phyloP scores from a whole-genome alignment of 2,888 invertebrate species.

The Cephus runcator region DNA sequence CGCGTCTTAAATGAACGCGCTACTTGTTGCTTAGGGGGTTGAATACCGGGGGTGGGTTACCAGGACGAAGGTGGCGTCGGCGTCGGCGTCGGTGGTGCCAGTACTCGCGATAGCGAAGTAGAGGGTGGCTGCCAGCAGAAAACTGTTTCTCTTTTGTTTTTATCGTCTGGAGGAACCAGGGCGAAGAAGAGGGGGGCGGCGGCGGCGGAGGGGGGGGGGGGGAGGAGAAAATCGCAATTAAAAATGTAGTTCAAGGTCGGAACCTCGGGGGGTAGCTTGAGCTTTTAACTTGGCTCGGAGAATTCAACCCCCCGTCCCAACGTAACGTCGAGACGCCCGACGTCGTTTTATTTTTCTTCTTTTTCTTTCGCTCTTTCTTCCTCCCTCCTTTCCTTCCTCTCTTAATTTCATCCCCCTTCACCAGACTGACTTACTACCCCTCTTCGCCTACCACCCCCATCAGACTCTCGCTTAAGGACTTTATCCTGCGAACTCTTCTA shows the following conservation, averaged over 20 bases:
- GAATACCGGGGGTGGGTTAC: slow-evolving; percentile 33
- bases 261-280: slow-evolving; percentile 16
- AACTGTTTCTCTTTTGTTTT: slow-evolving; percentile 64
- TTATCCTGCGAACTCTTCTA: neutral
- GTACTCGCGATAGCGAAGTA: neutral
- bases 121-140: slow-evolving; percentile 43
- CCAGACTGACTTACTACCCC: slow-evolving; percentile 28
- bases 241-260: slow-evolving; percentile 65
- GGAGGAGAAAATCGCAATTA: slow-evolving; percentile 58
- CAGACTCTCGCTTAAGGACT: slow-evolving; percentile 27
- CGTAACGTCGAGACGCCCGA: slow-evolving; percentile 21
- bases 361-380: slow-evolving; percentile 24
- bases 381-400: slow-evolving; percentile 19
- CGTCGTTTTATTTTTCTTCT: slow-evolving; percentile 24
- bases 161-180: slow-evolving; percentile 49
- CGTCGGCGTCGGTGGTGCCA: slow-evolving; percentile 18
- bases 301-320: slow-evolving; percentile 30
- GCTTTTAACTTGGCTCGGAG: slow-evolving; percentile 29
- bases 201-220: slow-evolving; percentile 23
- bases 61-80: slow-evolving; percentile 31
- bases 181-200: slow-evolving; percentile 15
- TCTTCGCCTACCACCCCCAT: slow-evolving; percentile 8
- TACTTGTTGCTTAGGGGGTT: slow-evolving; percentile 62
- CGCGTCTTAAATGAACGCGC: slow-evolving; percentile 66
- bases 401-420: no score